Evolutionary conservation across 2,113 vertebrate species (phyloP).

Genomic region (Sceloporus tristichus): DNA sequence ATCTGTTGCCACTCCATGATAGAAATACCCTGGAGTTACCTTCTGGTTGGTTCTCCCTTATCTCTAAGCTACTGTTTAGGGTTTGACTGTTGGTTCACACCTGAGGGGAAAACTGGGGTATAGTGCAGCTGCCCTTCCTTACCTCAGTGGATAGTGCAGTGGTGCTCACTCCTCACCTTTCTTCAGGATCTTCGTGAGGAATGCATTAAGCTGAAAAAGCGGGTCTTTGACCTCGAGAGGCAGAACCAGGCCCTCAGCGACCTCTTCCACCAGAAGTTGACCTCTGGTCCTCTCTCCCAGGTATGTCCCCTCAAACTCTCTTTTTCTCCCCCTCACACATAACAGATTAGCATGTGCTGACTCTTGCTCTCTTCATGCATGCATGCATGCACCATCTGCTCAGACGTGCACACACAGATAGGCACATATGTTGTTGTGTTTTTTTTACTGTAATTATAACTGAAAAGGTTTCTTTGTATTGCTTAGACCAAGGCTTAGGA

Average conservation of each 20-base stretch:
- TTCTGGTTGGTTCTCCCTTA: not conserved
- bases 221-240: constrained; percentile 94
- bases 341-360: too few species aligned
- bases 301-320: constrained; percentile 59
- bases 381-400: not conserved
- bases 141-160: not conserved
- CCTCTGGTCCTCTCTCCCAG: constrained; percentile 86
- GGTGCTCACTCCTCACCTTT: not conserved
- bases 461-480: too few species aligned
- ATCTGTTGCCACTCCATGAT: not conserved
- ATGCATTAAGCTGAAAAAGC: constrained; percentile 96
- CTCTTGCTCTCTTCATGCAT: too few species aligned
- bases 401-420: not conserved
- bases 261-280: constrained; percentile 93
- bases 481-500: not conserved
- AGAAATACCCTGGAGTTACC: not conserved
- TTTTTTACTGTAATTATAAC: not conserved
- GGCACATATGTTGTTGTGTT: not conserved
- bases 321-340: not conserved
- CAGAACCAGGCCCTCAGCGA: constrained; percentile 94
- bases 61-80: not conserved
- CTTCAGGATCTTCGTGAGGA: constrained; percentile 93
- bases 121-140: too few species aligned
- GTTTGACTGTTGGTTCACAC: not conserved
- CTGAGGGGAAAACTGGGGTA: too few species aligned